Evolutionary conservation across 2,797 vertebrate genomes (phyloP), one percentile per base, ranked within the genome.

Genomic region (Muscicapa comitata): DNA sequence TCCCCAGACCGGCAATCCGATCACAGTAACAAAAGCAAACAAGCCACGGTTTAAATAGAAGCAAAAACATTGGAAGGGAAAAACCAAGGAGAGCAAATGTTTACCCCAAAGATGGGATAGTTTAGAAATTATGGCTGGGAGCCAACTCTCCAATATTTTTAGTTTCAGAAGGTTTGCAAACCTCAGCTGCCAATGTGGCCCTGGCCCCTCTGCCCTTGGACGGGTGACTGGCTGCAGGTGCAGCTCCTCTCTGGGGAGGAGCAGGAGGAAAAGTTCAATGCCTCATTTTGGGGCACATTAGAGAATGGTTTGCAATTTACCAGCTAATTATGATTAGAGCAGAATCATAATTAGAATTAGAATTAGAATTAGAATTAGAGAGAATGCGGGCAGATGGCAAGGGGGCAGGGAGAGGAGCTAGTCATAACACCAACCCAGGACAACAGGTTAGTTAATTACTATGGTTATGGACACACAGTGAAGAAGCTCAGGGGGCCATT

Each of bases 1-100:
- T 47, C 25, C 40, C 42, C 61, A 24, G 54, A 11, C 40, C 28
- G 26, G 81, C 71, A 88, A 90, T 17, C 78, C 0, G 2, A 53
- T 35, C 91, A 33, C 4, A 1, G 82, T 35, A 90, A 91, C 79
- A 42, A 91, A 79, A 87, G 73, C 87, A 94, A 95, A 94, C 93
- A 92, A 87, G 51, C 15, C 0, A 0, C 6, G n/a, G 75, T 86
- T 96, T 90, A 84, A 94, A 95, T 73, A 95, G 96, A 87, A 92
- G 72, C 68, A 88, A 82, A 88, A 79, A 17, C 28, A 51, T 43
- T 67, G 53, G 66, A 74, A 93, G 58, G 75, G 42, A 73, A 92
- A 95, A 89, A 37, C 43, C 59, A 63, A 17, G 5, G 75, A 90
- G 85, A 86, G 42, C 12, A 5, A 86, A 74, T 82, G 67, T 86